Evolutionary conservation across 2,888 invertebrate species (phyloP), one percentile per base, ranked within the genome.

Genomic region (Megaustenia siamemsis): DNA sequence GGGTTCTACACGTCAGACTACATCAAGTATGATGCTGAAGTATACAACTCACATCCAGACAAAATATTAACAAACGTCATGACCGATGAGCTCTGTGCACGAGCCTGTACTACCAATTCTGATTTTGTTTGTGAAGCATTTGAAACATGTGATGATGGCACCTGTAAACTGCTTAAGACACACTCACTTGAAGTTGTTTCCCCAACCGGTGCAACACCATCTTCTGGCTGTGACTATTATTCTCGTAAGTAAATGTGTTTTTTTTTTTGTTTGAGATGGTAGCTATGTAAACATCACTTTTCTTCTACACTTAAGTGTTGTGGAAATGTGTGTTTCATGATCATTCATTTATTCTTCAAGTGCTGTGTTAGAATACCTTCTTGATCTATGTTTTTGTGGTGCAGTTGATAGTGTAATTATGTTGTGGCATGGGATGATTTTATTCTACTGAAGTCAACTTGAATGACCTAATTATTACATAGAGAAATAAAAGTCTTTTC

Each of bases 101-200:
- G 66, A 24, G 73, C 35, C 21, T 84, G 84, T 38, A 73, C 84
- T 28, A 28, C 38, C 40, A 66, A 79, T 38, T 8, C 75, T 24
- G 49, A 73, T 28, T 84, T 84, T 53, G 28, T 49, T 5, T 84
- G 84, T 60, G 84, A 84, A 38, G 60, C 84, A n/a, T 84, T 84
- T 63, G 80, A 79, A 56, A 75, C 28, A 3, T 84, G 84, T 66
- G 18, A 18, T 24, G 40, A 60, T 66, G 63, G 56, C 43, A 32
- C 73, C 3, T 84, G 84, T 32, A 28, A 12, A 15, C 80, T 84
- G 35, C 45, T 53, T 8, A 84, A 84, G 56, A 71, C 69, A 45
- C 84, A 84, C 38, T 80, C 38, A 6, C 45, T 80, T 32, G 49
- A 40, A n/a, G 71, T 15, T 6, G 71, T 15, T 6, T 18, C 18